phyloP scores from a whole-genome alignment of 2,888 invertebrate species.

The Portevinia maculata region DNA sequence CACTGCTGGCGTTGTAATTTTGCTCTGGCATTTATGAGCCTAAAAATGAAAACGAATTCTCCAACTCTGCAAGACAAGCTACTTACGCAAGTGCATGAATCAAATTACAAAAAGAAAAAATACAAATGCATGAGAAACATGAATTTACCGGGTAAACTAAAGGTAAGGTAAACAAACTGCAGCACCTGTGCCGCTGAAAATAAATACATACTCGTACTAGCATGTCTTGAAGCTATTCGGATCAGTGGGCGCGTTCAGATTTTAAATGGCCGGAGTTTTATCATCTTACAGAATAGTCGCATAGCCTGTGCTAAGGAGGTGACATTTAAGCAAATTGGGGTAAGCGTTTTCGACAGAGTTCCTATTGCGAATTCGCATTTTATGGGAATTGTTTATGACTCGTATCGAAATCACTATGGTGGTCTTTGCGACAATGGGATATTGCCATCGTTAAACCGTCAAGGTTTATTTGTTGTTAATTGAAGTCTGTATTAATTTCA shows the following conservation, averaged over 20 bases:
- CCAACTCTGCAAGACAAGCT: slow-evolving; percentile 1
- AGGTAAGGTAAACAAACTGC: neutral
- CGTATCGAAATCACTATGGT: too few species aligned
- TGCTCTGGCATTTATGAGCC: slow-evolving; percentile 19
- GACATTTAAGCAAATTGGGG: neutral
- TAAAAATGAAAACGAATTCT: slow-evolving; percentile 19
- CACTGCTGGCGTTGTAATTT: slow-evolving; percentile 9
- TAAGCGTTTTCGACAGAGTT: neutral
- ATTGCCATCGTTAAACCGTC: too few species aligned
- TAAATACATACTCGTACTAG: neutral
- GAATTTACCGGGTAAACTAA: neutral
- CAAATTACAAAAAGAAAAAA: slow-evolving; percentile 2
- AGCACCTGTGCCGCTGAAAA: neutral
- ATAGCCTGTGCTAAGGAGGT: neutral
- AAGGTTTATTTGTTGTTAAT: too few species aligned
- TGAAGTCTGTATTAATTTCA: too few species aligned
- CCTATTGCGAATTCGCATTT: neutral
- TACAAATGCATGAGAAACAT: neutral
- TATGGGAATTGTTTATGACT: neutral
- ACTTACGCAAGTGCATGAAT: slow-evolving; percentile 30
- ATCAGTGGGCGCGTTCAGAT: slow-evolving; percentile 5
- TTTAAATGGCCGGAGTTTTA: neutral
- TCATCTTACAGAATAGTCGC: neutral
- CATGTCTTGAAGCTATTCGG: slow-evolving; percentile 7
- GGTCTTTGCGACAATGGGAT: too few species aligned